Evolutionary conservation across 2,888 invertebrate genomes (phyloP).

Genomic region (Geophilus truncorum): DNA sequence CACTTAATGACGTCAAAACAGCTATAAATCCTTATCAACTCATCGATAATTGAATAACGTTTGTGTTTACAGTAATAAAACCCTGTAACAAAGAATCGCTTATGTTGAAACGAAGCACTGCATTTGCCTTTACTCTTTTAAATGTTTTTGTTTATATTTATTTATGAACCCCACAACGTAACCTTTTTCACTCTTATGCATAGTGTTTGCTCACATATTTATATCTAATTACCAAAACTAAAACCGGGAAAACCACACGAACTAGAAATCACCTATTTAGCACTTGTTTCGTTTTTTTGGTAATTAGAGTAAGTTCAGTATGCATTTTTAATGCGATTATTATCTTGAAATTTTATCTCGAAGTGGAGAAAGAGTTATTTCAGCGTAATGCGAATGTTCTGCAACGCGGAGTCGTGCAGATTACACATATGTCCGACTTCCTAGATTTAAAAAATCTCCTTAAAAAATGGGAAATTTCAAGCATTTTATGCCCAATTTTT

Average conservation of each 20-base stretch:
- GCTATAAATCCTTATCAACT: not conserved
- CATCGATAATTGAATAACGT: not conserved
- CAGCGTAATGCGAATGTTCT: not conserved
- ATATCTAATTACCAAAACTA: too few species aligned
- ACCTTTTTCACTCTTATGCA: not conserved
- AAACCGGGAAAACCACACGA: not conserved
- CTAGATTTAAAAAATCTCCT: not conserved
- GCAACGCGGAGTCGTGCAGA: not conserved
- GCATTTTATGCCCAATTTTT: not conserved
- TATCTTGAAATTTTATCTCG: not conserved
- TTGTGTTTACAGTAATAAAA: too few species aligned
- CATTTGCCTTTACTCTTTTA: not conserved
- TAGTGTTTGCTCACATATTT: not conserved
- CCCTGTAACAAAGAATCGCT: not conserved
- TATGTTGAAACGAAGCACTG: not conserved
- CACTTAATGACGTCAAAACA: not conserved
- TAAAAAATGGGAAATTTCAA: not conserved
- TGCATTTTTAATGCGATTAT: not conserved
- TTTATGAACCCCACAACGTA: not conserved
- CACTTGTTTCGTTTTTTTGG: not conserved
- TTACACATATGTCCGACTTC: not conserved
- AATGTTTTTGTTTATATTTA: not conserved
- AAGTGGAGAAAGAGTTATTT: not conserved
- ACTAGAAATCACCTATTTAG: not conserved
- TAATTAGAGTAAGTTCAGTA: not conserved